phyloP scores from a whole-genome alignment of 2,113 vertebrate genomes.

The Nannobrachium achirus region DNA sequence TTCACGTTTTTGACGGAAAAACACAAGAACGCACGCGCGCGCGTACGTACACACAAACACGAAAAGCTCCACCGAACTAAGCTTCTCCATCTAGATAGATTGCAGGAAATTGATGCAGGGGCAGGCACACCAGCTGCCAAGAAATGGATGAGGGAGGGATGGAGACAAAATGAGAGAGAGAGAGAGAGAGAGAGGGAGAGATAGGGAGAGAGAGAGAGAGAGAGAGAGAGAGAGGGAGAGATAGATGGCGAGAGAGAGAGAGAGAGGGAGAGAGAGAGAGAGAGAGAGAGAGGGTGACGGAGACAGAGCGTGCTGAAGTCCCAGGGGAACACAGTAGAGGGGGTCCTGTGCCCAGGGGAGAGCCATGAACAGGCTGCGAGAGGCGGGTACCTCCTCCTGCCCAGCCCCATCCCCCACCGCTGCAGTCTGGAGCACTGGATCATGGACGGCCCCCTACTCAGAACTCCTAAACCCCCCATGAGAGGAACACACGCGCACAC shows the following conservation, averaged over 20 bases:
- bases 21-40: too few species aligned
- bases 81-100: neutral
- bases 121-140: constrained; percentile 18
- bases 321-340: constrained; percentile 36
- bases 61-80: neutral
- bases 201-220: constrained; percentile 2
- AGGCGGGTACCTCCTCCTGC: constrained; percentile 79
- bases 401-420: constrained; percentile 41
- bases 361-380: constrained; percentile 71
- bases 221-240: constrained; percentile 41
- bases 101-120: constrained; percentile 12
- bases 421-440: constrained; percentile 68
- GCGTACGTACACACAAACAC: neutral
- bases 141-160: constrained; percentile 12
- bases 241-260: constrained; percentile 46
- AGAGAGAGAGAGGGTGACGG: constrained; percentile 12
- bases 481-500: constrained; percentile 42
- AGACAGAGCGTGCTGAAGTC: constrained; percentile 11
- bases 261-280: constrained; percentile 21
- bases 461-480: constrained; percentile 60
- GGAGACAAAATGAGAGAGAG: neutral
- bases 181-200: neutral
- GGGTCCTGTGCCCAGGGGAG: constrained; percentile 64
- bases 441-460: constrained; percentile 69
- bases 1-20: too few species aligned